Evolutionary conservation across 2,113 vertebrate genomes (phyloP), one percentile per base, ranked within the genome.

Genomic region (Sturnus vulgaris): DNA sequence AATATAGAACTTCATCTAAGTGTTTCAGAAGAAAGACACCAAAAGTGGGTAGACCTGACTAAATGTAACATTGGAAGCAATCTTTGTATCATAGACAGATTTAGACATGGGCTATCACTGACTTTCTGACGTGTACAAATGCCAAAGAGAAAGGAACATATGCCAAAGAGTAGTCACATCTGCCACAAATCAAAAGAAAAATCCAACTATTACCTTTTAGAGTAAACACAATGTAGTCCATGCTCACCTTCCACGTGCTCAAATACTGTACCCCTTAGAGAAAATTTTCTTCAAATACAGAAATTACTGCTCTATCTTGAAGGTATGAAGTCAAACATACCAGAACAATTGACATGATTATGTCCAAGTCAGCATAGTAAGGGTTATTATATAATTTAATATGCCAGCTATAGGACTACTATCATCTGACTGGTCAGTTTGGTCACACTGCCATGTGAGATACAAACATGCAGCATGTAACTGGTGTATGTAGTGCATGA

Each of bases 401-500:
- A 64, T 8, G 21, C 19, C 31, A 73, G 39, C 40, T 55, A 10
- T 65, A 15, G 10, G 13, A 25, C n/a, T 31, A 15, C 22, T 23
- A 49, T 16, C 7, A 42, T 7, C 16, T 40, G 12, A 31, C 12
- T 24, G 39, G 39, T 49, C 2, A 1, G 15, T 27, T 61, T 76
- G 31, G 33, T 84, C 22, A 46, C 28, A 15, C 3, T 39, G 18
- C 18, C 2, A 1, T 2, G 4, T 30, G 61, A 60, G 18, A 65
- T 19, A n/a, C 20, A 50, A 81, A 66, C 23, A 42, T 1, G 16
- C 28, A 82, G 35, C 28, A 42, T 1, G 2, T 16, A 88, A 70
- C 27, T 39, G 21, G 27, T 5, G 28, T 17, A 5, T 22, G 35
- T 1, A 1, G 21, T 1, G 2, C 11, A 72, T 11, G 21, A 24